Conservation (phyloP, 2,113 vertebrate species). For the Corythornis cristatus region DNA sequence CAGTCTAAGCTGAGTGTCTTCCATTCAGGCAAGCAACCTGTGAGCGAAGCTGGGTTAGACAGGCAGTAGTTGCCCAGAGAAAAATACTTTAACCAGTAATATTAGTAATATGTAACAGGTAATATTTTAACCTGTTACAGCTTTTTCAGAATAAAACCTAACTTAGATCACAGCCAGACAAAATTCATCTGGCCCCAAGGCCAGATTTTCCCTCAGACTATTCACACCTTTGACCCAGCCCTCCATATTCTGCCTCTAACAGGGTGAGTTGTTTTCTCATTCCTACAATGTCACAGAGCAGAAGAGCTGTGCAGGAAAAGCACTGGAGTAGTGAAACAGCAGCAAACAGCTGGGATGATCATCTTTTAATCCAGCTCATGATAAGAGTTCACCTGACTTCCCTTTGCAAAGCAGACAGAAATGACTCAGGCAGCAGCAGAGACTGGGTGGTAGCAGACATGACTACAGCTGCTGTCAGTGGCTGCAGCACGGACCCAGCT, state of each 20-base stretch:
- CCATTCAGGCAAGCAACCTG: neutral
- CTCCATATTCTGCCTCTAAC: neutral
- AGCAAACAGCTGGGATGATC: neutral
- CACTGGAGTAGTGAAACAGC: neutral
- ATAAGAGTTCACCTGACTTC: neutral
- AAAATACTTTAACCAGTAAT: neutral
- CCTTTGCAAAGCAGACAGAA: neutral
- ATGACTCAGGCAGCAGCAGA: neutral
- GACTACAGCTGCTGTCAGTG: neutral
- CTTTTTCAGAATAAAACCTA: neutral
- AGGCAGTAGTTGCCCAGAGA: neutral
- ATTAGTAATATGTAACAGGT: too few relatives aligned
- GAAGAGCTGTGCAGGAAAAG: neutral
- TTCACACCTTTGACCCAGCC: neutral
- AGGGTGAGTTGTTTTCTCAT: neutral
- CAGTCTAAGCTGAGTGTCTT: neutral
- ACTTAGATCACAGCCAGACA: neutral
- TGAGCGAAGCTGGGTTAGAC: fast-evolving
- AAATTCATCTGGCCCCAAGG: neutral
- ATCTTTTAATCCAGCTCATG: neutral
- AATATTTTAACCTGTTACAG: neutral
- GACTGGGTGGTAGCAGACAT: neutral
- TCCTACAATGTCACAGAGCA: neutral
- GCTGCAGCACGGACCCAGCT: neutral
- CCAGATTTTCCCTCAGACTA: neutral